These are phyloP conservation scores for Cephus pygmeus DNA, from an alignment of 2,888 invertebrate genomes.

Conservation along the genomic window DNA sequence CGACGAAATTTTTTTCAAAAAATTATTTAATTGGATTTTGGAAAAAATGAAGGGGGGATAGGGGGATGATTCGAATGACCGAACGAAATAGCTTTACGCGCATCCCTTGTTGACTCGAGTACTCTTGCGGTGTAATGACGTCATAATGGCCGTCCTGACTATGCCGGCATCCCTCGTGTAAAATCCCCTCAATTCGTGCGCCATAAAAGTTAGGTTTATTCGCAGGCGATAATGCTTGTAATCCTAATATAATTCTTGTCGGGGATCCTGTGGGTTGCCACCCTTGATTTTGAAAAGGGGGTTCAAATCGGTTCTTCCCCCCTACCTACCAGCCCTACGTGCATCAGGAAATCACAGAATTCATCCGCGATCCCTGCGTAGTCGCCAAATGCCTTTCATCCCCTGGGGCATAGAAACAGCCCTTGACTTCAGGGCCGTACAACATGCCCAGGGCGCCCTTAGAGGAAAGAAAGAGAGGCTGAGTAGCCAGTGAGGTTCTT, in stretches of 20 bases:
- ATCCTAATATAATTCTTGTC: conserved; percentile 65
- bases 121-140: no score
- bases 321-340: conserved; percentile 21
- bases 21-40: no score
- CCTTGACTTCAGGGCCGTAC: no score
- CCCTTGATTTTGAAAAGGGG: conserved; percentile 27
- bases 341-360: conserved; percentile 46
- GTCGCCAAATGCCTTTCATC: conserved; percentile 37
- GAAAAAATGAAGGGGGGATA: neutral
- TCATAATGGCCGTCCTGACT: no score
- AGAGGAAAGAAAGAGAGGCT: no score
- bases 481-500: no score
- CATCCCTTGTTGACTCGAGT: neutral
- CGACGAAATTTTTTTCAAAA: no score
- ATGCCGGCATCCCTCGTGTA: no score
- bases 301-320: conserved; percentile 28
- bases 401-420: conserved; percentile 13
- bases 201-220: conserved; percentile 66
- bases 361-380: conserved; percentile 32
- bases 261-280: conserved; percentile 40
- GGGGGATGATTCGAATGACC: neutral
- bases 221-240: conserved; percentile 65
- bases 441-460: no score
- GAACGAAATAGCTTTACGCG: neutral
- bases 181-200: conserved; percentile 52